Base-by-base conservation (phyloP, 2,113 vertebrate genomes). In the Pachyramphus minor region DNA sequence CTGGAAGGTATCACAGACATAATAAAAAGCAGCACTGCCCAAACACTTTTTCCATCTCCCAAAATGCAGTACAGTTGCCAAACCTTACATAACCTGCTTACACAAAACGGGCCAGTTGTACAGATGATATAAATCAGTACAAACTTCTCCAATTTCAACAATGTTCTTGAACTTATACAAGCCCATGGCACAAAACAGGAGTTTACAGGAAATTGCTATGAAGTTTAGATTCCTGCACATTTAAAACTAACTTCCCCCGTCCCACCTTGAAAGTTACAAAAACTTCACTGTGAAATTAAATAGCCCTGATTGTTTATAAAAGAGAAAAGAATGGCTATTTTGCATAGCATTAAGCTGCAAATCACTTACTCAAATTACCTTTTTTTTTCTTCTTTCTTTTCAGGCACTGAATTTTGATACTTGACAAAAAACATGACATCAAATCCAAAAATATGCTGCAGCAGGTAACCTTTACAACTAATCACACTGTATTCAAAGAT, bases 21-120 rank as follows among this genome's bases (percentile, higher is more conserved):
- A 39, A 79, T 44, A 69, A 83, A 93, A 93, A 84, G 42, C 11
- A 2, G 84, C 11, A 0, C 45, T 86, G 71, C 80, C 81, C 77
- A 78, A 84, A 85, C 4, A 5, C 52, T 91, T 93, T 89, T 88
- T 91, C 85, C 81, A 79, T 73, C 82, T 94, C 87, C 85, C 10
- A 4, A 91, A 87, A 96, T 4, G 28, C 64, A 50, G 47, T 14
- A 30, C 9, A 4, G 53, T 35, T 96, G 85, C 93, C 93, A 95
- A 88, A 87, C 11, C 87, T 97, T 96, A 94, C 64, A 93, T 91
- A 95, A 94, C 72, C 75, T 89, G 71, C 91, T 91, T 87, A 93
- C 72, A 94, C 87, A 95, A 91, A 94, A 76, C 53, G 24, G 44
- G 75, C 67, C 82, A 80, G 63, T 55, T 18, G 64, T 59, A 66